phyloP scores from a whole-genome alignment of 2,888 invertebrate genomes.

The Dorcus hopei region DNA sequence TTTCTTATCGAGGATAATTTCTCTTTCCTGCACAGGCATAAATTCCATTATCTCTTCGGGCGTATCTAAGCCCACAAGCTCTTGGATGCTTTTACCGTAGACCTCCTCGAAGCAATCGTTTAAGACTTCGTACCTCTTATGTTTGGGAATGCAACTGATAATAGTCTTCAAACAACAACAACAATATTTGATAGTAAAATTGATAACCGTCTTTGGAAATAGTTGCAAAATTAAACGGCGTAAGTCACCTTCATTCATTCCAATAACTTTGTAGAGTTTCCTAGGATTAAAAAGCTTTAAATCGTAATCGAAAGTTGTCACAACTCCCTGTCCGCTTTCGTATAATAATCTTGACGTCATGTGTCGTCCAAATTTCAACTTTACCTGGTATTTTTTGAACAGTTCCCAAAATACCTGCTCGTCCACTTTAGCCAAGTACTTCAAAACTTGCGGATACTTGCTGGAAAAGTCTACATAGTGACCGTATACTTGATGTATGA shows the following conservation, averaged over 20 bases:
- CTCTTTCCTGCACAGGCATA: constrained; percentile 2
- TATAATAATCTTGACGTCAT: constrained; percentile 10
- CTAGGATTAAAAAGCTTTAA: not conserved
- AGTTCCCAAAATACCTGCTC: constrained; percentile 5
- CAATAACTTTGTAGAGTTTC: constrained; percentile 1
- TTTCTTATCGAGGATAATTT: constrained; percentile 4
- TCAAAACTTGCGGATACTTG: not conserved
- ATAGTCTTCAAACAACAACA: not conserved
- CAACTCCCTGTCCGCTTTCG: not conserved
- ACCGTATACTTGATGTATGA: not conserved
- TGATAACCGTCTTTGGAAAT: constrained; percentile 2
- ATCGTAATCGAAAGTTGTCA: not conserved
- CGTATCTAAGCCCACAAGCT: not conserved
- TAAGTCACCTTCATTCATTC: constrained; percentile 5
- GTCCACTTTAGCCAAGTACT: constrained; percentile 9
- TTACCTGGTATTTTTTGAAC: constrained; percentile 3
- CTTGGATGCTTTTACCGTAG: not conserved
- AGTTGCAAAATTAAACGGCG: constrained; percentile 8
- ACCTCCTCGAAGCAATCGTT: constrained; percentile 2
- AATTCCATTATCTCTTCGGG: not conserved
- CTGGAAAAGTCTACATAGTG: not conserved
- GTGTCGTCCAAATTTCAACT: constrained; percentile 6
- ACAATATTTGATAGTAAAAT: not conserved
- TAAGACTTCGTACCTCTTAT: constrained; percentile 1
- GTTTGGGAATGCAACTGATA: not conserved